Base-by-base conservation (phyloP, 2,113 vertebrate species). In the Pardalotus punctatus region DNA sequence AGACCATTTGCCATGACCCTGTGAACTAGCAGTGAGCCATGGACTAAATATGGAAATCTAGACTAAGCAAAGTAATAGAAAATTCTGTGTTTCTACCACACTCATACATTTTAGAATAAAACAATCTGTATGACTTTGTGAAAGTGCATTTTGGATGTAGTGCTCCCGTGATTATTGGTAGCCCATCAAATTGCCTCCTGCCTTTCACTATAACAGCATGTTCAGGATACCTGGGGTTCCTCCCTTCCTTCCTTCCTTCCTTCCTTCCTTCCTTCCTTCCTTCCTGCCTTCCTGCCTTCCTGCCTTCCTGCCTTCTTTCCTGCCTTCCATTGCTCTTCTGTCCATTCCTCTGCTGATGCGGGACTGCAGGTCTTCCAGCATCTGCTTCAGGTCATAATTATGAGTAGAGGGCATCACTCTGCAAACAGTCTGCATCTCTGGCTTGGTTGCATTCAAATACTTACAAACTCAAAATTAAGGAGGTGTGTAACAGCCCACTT, bases 181-280 rank as follows among this genome's bases (percentile, higher is more conserved):
- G 43, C 20, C 69, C 57, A 9, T 16, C 38, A n/a, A 42, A 12
- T 15, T 42, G 45, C 40, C 40, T 81, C 56, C 50, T 31, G 43
- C 28, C 17, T 91, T 78, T 65, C 36, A 7, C 47, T 48, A 22
- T 22, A 69, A 35, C 0, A 1, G 25, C 35, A 15, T 0, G 0
- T 51, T 62, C 3, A 2, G 0, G 6, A 12, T 18, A 38, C 25
- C 8, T 2, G 0, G 7, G 0, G 0, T n/a, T 18, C 36, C 36
- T 71, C 3, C 69, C 25, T 64, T 11, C 33, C 48, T 56, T 20
- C 35, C 38, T 51, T 11, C 29, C 36, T 71, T 4, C 69, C 25
- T 64, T 11, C 33, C 48, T 56, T 20, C 35, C 38, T 51, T 11
- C 29, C 60, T 64, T 28, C 27, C 42, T n/a, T 24, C 43, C 27